A percentile compares a stretch with the other conserved stretches of the same genome.
These are phyloP conservation scores for Brachionichthys hirsutus DNA, from an alignment of 2,113 vertebrate genomes.

Conservation along the genomic window DNA sequence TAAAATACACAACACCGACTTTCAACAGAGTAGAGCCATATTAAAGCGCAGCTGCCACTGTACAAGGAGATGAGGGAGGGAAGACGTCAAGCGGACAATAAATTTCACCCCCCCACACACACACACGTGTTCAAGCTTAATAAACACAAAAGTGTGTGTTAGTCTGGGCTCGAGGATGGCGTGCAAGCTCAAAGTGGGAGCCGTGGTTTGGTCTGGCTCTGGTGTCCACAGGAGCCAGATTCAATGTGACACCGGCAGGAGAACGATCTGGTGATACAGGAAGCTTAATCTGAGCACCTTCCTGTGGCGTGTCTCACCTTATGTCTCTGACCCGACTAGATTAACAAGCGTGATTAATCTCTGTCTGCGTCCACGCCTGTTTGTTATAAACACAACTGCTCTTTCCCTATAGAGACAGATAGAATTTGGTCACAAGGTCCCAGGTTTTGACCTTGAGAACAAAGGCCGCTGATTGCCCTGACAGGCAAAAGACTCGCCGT, in stretches of 20 bases:
- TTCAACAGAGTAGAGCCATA: conserved; percentile 7
- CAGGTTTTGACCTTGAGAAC: conserved; percentile 32
- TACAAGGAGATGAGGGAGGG: background rate
- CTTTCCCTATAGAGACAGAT: conserved; percentile 41
- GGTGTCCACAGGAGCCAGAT: conserved; percentile 48
- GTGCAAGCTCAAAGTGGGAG: conserved; percentile 46
- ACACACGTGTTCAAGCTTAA: conserved; percentile 52
- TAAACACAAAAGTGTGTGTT: conserved; percentile 46
- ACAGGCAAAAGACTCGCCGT: conserved; percentile 57
- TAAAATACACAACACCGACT: conserved; percentile 48
- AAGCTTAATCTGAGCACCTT: conserved; percentile 59
- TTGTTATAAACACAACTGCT: conserved; percentile 63
- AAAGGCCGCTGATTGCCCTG: conserved; percentile 47
- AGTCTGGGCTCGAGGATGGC: conserved; percentile 31
- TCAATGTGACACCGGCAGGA: conserved; percentile 51
- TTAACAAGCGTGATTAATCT: conserved; percentile 67
- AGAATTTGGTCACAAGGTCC: conserved; percentile 27
- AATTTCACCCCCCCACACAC: conserved; percentile 36
- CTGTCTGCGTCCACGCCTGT: conserved; percentile 18
- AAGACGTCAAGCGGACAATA: conserved; percentile 28
- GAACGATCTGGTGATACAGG: conserved; percentile 54
- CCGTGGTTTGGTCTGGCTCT: conserved; percentile 66
- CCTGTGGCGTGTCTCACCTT: conserved; percentile 43
- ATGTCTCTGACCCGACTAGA: conserved; percentile 35
- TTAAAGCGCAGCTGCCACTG: conserved; percentile 32